phyloP scores from a whole-genome alignment of 2,888 invertebrate genomes.

The Drepana falcataria region DNA sequence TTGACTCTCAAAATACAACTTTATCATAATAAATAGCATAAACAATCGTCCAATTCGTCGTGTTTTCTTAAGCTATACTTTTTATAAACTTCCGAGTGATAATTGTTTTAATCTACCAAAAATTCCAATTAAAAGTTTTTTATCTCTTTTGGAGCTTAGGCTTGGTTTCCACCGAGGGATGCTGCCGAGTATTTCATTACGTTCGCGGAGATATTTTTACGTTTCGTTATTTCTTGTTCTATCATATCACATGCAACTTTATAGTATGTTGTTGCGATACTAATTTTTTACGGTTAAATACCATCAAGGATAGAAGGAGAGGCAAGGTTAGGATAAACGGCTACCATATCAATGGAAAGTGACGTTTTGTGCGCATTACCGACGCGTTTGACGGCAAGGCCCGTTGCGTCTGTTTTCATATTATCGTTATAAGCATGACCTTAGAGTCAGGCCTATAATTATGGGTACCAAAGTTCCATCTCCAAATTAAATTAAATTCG shows the following conservation, averaged over 20 bases:
- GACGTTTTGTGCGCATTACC: too few species aligned
- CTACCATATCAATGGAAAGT: too few species aligned
- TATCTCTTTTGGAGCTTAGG: slow-evolving; percentile 57
- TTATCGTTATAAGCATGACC: too few species aligned
- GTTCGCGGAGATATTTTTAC: slow-evolving; percentile 21
- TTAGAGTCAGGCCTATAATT: too few species aligned
- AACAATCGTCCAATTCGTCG: slow-evolving; percentile 4
- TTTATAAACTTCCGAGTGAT: slow-evolving; percentile 47
- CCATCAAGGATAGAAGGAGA: too few species aligned
- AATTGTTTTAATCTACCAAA: slow-evolving; percentile 68
- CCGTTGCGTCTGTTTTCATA: too few species aligned
- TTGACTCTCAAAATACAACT: neutral
- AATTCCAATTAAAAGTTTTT: slow-evolving; percentile 68
- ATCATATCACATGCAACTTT: slow-evolving; percentile 5
- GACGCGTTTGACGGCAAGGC: too few species aligned
- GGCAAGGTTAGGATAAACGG: too few species aligned
- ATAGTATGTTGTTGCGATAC: too few species aligned
- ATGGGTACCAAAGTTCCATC: too few species aligned
- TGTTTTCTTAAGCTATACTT: slow-evolving; percentile 41
- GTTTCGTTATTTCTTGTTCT: slow-evolving; percentile 30
- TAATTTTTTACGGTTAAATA: too few species aligned
- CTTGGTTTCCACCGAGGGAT: slow-evolving; percentile 37
- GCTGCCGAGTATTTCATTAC: slow-evolving; percentile 32
- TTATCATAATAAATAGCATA: neutral
- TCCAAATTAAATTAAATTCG: too few species aligned